Evolutionary conservation across 2,888 invertebrate genomes (phyloP).

Genomic region (Philereme vetulata): DNA sequence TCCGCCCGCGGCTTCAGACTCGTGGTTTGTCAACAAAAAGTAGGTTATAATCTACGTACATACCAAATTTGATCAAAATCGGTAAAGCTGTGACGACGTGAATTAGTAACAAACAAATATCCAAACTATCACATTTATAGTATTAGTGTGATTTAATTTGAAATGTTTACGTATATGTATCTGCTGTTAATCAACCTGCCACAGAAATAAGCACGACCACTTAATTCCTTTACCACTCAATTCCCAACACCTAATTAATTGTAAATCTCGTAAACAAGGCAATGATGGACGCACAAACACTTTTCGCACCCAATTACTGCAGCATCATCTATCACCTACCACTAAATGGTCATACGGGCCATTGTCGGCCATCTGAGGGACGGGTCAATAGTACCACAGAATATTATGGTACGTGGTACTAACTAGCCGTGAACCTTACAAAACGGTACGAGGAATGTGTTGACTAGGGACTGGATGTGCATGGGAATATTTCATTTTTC

Average conservation of each 20-base stretch:
- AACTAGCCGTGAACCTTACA: constrained; percentile 77
- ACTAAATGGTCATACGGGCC: constrained; percentile 51
- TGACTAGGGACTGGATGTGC: not conserved
- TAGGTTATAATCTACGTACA: too few relatives aligned
- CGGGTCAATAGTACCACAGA: constrained; percentile 67
- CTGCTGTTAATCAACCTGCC: not conserved
- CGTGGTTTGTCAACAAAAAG: too few relatives aligned
- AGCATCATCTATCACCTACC: constrained; percentile 35
- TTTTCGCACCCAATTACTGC: constrained; percentile 35
- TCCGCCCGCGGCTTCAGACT: too few relatives aligned
- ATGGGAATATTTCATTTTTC: too few relatives aligned
- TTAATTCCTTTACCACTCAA: constrained; percentile 2
- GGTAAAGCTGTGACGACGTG: too few relatives aligned
- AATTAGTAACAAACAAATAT: too few relatives aligned
- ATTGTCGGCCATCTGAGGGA: constrained; percentile 68
- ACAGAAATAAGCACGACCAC: not conserved
- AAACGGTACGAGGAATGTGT: constrained; percentile 50
- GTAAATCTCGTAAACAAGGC: constrained; percentile 16
- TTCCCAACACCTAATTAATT: constrained; percentile 15
- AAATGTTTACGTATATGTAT: not conserved
- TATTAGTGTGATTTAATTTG: too few relatives aligned
- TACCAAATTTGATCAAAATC: too few relatives aligned
- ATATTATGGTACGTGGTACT: constrained; percentile 37
- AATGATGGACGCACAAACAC: constrained; percentile 35
- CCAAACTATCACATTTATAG: too few relatives aligned